Base-by-base conservation (phyloP, 2,113 vertebrate species). In the Malurus elegans region DNA sequence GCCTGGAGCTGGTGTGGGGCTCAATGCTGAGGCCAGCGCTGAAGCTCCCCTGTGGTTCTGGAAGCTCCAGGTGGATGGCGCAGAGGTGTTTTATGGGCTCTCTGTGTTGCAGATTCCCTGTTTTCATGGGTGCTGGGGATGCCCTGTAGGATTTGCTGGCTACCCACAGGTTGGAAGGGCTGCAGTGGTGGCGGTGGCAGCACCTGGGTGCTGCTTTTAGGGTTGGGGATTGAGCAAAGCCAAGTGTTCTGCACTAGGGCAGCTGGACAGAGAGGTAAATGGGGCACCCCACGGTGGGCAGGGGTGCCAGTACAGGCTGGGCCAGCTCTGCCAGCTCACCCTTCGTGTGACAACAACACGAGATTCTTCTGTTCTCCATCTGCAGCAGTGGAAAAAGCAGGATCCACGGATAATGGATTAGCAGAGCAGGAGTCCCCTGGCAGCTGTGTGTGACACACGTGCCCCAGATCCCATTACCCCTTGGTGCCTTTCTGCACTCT, bases 331-430 rank as follows among this genome's bases (percentile, higher is more conserved):
- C 11, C 15, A 1, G 4, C 24, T 7, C 54, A 29, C 14, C 23
- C 8, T 38, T 60, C 0, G 0, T 3, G 25, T 29, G 50, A 18
- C 45, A 80, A 26, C 5, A 7, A 9, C 2, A 2, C 0, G 0
- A 42, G 24, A 18, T 65, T 65, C 21, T 69, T 24, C 65, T 8
- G 8, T 16, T 50, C 26, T 38, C 23, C 24, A 0, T 15, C n/a
- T 31, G 36, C 3, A 3, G n/a, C 23, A 4, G 51, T 34, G 45
- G 40, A 36, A 67, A 67, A 67, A 40, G 4, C 2, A 10, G 29
- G 66, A 38, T 44, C 21, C 2, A 3, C 2, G 36, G 32, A 5
- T 56, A 51, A 45, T 5, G 36, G 18, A 7, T 25, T 6, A 42
- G 28, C 20, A 36, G 42, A 28, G 66, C 29, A 32, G 12, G 71